Conservation (phyloP, 1,140 invertebrate genomes). For the Lucilia cuprina region DNA sequence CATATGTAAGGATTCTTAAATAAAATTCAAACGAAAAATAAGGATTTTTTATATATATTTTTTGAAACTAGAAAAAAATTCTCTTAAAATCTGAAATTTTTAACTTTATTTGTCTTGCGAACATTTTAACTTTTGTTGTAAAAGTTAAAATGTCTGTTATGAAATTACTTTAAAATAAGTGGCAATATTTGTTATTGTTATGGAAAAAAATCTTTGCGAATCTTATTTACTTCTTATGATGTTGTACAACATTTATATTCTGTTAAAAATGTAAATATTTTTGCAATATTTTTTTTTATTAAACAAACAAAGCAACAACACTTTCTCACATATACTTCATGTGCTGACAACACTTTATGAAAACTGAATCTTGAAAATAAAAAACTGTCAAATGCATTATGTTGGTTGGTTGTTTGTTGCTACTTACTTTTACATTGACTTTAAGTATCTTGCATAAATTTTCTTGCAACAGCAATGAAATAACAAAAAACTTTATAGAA, state of each 20-base stretch:
- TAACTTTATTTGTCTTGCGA: background rate
- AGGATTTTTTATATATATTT: no score
- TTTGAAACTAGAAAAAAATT: no score
- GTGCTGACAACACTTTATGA: background rate
- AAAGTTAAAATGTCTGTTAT: background rate
- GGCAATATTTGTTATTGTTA: background rate
- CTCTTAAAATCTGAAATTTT: background rate
- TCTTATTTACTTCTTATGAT: background rate
- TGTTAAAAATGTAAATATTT: background rate
- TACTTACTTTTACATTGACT: background rate
- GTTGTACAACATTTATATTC: background rate
- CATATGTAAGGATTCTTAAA: background rate
- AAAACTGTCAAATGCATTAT: background rate
- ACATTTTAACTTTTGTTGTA: background rate
- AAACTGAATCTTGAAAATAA: background rate
- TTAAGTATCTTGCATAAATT: background rate
- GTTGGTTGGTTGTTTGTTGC: background rate
- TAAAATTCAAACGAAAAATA: background rate
- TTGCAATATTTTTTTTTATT: background rate
- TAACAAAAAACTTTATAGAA: background rate
- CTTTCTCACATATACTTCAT: background rate
- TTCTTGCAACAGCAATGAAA: background rate
- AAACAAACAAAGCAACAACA: background rate
- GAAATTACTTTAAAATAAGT: background rate
- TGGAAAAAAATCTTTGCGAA: background rate